Evolutionary conservation across 2,113 vertebrate species (phyloP), one percentile per base, ranked within the genome.

Genomic region (Lates calcarifer): DNA sequence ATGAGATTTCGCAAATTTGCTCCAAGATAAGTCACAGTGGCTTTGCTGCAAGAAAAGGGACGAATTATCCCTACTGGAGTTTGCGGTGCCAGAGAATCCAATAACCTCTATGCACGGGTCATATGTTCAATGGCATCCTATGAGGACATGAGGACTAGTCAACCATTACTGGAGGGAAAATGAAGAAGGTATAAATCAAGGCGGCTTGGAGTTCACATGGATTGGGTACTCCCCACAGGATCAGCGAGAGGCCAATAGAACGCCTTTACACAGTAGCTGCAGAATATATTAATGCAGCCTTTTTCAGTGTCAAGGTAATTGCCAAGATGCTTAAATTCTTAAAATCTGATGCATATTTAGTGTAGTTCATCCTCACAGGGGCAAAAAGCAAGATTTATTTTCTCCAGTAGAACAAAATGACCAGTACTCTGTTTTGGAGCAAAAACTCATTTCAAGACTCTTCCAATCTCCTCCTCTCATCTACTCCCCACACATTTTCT

Each of bases 21-120:
- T 75, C 79, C n/a, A 18, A 76, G 78, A 87, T 84, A 79, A 90
- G 81, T 82, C 82, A 76, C 71, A 81, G 51, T 80, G 73, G 77
- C 77, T 82, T 86, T 79, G 31, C 51, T 68, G 60, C 57, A 51
- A 66, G 51, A 78, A 81, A 82, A 79, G 60, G 55, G 61, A 82
- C 64, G 85, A 87, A 70, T 83, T 70, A 86, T 79, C 37, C 77
- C 63, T 49, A 13, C 51, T 70, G 77, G 86, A 83, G 77, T 67
- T 82, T 84, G 83, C 72, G 76, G 74, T 79, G 70, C 57, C 31
- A 55, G 73, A 81, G 51, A 90, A 88, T 92, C 82, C 78, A 90
- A 92, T 91, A 89, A 91, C 85, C 89, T 90, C 65, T 80, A 60
- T 79, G 81, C 87, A 85, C 63, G 57, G 85, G 85, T 90, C 83